Base-by-base conservation (phyloP, 1,140 invertebrate species). In the Zeugodacus cucurbitae region DNA sequence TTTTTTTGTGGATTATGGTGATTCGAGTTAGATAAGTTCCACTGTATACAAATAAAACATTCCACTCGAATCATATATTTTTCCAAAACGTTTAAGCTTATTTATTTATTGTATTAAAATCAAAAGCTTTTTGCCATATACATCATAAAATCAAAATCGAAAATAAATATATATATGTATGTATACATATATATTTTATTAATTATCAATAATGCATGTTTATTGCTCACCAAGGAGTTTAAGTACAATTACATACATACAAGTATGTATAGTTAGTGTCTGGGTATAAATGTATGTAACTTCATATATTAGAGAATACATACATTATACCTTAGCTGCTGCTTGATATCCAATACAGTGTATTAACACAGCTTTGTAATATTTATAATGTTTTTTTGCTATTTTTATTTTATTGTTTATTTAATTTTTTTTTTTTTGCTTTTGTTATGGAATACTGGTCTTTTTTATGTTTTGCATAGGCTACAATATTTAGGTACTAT, bases 401-500 rank as follows among this genome's bases (percentile, higher is more conserved):
- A 54, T 54, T 54, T 54, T 54, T 54, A 54, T 20, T 54, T 74
- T 37, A 26, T 32, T n/a, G 29, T 29, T 29, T 64, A 26, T 64
- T 29, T 8, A n/a, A 1, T 74, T 26, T 74, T 74, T 74, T 1
- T 34, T 20, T 41, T 37, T 74, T 37, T 34, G 6, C 17, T 41
- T 74, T n/a, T 74, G 34, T 74, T 74, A 74, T 37, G 67, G 34
- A 74, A 74, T 74, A 74, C 67, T 74, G 67, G 32, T 82, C 44
- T 22, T 82, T 82, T 62, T 62, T 62, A 10, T 70, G 8, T 82
- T 82, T 82, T 82, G 74, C 74, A 82, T 82, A 82, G 74, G 74
- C 74, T 82, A 82, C 74, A 82, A 82, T 82, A 44, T 82, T 82
- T 82, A 82, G 74, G 74, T 82, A 82, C 74, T 82, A 82, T 82